Base-by-base conservation (phyloP, 2,888 invertebrate species). In the Thera obeliscata region DNA sequence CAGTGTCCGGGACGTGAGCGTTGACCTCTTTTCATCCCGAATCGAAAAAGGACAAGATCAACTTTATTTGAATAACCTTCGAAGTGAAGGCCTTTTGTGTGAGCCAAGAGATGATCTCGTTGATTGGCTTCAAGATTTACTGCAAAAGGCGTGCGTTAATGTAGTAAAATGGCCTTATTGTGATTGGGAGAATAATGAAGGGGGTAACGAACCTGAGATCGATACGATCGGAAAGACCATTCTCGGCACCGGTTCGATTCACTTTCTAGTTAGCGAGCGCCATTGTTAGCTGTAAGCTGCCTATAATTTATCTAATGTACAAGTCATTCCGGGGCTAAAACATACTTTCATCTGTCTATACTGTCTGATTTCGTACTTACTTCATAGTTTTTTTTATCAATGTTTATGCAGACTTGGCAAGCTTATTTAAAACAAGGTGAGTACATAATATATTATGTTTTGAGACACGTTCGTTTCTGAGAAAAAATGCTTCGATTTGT, bases 231-330 rank as follows among this genome's bases (percentile, higher is more conserved):
- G 83, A 86, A 86, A 87, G 86, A 84, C 85, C 85, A 87, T 87
- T 88, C 86, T 83, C 83, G 80, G 82, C 83, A 82, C 80, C 83
- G 82, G 81, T 81, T 80, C 85, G 86, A 84, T 86, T 89, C 87
- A 91, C 90, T 91, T 91, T 91, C 88, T 90, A 90, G 87, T 87
- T 87, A 86, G 85, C 82, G 82, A 81, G 78, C 80, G 79, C 89
- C 83, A 89, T 91, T 92, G 90, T 90, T 89, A 83, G 84, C 77
- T 76, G 82, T 90, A 88, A 83, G 84, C 77, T 76, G 81, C 77
- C 78, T 85, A 81, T 89, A 89, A 89, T 90, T 86, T 87, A 87
- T 88, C 84, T 86, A 84, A 88, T 86, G 86, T 85, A 84, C 85
- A 86, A 87, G 83, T 85, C 80, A 83, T 85, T 87, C 80, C 71